phyloP scores from a whole-genome alignment of 2,113 vertebrate genomes.

The Amphilophus citrinellus region DNA sequence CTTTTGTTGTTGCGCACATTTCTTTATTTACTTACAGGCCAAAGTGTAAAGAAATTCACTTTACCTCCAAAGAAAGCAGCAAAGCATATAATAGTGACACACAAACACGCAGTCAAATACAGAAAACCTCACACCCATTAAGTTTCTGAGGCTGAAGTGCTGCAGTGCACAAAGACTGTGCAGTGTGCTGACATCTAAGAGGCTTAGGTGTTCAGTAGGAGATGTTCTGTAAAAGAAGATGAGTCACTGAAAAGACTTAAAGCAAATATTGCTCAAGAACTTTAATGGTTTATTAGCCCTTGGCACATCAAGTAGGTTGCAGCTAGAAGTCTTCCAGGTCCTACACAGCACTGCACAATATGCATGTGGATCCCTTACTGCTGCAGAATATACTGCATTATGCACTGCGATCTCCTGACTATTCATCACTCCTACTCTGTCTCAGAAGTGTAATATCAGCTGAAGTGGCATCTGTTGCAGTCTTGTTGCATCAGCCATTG shows the following conservation, averaged over 20 bases:
- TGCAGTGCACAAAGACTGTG: slow-evolving; percentile 14
- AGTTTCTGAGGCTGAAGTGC: not conserved
- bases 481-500: slow-evolving; percentile 70
- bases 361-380: slow-evolving; percentile 13
- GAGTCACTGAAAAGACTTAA: slow-evolving; percentile 38
- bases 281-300: slow-evolving; percentile 17
- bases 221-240: slow-evolving; percentile 1
- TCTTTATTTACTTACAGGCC: not conserved
- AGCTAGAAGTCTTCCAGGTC: slow-evolving; percentile 10
- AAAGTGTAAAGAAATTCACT: not conserved
- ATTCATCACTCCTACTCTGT: slow-evolving; percentile 11
- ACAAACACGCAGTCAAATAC: not conserved
- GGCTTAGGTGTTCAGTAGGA: slow-evolving; percentile 2
- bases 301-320: not conserved
- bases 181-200: not conserved
- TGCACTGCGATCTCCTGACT: not conserved
- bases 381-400: slow-evolving; percentile 2
- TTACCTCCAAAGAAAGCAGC: not conserved
- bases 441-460: slow-evolving; percentile 25
- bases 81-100: not conserved
- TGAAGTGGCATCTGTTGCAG: slow-evolving; percentile 58
- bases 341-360: slow-evolving; percentile 22
- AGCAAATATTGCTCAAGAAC: slow-evolving; percentile 31
- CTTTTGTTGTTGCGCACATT: not conserved
- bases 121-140: not conserved